Evolutionary conservation across 2,888 invertebrate species (phyloP), one percentile per base, ranked within the genome.

Genomic region (Melanargia galathea): DNA sequence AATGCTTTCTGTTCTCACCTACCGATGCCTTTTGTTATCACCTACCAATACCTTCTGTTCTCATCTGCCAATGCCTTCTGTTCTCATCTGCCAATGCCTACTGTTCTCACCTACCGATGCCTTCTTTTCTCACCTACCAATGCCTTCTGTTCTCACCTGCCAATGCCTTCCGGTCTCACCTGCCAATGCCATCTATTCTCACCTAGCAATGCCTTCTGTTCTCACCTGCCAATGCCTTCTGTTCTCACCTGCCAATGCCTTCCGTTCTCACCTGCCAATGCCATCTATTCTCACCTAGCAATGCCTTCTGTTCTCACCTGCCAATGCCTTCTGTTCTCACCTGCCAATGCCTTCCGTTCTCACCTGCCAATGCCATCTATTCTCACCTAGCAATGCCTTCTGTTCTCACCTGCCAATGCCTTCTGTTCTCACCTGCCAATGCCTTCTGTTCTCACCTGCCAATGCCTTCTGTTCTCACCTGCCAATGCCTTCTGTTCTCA

Each of bases 321-420:
- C 98, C 98, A 98, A 40, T 97, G 95, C 95, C n/a, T n/a, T n/a
- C n/a, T 16, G 1, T 43, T 6, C 73, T 56, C 22, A 92, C 92
- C 87, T 97, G 97, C 98, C 98, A 98, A 40, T 97, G 95, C 95
- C n/a, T n/a, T n/a, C n/a, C 6, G 1, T 43, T 6, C 73, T 56
- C 22, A 92, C 92, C 87, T 97, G 97, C 98, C 98, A 98, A 40
- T 97, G 95, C 95, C n/a, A n/a, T n/a, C n/a, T n/a, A n/a, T n/a
- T n/a, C n/a, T n/a, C n/a, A n/a, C n/a, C n/a, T n/a, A n/a, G n/a
- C n/a, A n/a, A n/a, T n/a, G n/a, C n/a, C n/a, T n/a, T n/a, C n/a
- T 16, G 1, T 43, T 6, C 73, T 56, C 22, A 92, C 92, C 87
- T 97, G 97, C 98, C 98, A 98, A 40, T 97, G 95, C 95, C n/a